These are phyloP conservation scores for Drosophila tanythrix DNA, from an alignment of 2,888 invertebrate genomes.

Conservation along the genomic window DNA sequence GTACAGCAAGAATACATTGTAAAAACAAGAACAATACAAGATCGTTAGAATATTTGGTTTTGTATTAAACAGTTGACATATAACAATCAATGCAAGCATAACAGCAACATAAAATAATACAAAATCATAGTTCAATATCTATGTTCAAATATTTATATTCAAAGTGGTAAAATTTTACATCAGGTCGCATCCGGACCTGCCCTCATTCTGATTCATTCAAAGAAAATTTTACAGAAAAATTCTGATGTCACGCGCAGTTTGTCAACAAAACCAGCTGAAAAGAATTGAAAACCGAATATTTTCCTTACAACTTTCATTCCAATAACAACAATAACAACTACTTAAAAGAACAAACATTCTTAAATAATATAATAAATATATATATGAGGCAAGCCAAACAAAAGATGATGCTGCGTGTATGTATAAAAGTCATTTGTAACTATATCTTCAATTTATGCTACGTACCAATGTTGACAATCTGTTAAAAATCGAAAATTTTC, in stretches of 20 bases:
- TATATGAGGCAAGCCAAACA: conserved; percentile 49
- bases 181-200: conserved; percentile 16
- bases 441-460: conserved; percentile 34
- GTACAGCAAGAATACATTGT: conserved; percentile 22
- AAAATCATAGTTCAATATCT: conserved; percentile 11
- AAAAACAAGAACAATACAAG: conserved; percentile 13
- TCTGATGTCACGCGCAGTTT: conserved; percentile 84
- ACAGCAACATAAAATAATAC: conserved; percentile 15
- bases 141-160: conserved; percentile 69
- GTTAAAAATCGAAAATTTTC: conserved; percentile 33
- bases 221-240: conserved; percentile 76
- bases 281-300: conserved; percentile 52
- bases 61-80: conserved; percentile 22
- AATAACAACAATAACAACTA: conserved; percentile 40
- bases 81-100: conserved; percentile 25
- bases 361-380: conserved; percentile 17
- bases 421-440: conserved; percentile 49
- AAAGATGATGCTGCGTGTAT: conserved; percentile 61
- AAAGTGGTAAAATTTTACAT: conserved; percentile 73
- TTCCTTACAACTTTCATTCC: conserved; percentile 49
- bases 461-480: conserved; percentile 53
- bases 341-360: conserved; percentile 17
- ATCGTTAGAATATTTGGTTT: conserved; percentile 15
- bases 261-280: conserved; percentile 82
- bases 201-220: conserved; percentile 38